Conservation (phyloP, 2,888 invertebrate genomes). For the Acanthopleura granulata region DNA sequence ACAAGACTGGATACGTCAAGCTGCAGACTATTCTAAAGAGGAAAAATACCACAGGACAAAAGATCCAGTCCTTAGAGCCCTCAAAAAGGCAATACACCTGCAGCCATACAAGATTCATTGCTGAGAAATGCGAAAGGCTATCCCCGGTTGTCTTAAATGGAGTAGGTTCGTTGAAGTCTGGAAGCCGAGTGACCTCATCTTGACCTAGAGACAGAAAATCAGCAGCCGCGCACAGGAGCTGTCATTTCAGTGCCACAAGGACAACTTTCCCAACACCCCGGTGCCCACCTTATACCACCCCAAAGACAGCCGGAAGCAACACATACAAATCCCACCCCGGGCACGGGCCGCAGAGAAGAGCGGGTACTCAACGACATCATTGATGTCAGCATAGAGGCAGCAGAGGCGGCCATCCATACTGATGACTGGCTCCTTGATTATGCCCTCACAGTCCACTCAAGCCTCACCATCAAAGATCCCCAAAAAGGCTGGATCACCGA, state of each 20-base stretch:
- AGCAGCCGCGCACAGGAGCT: neutral
- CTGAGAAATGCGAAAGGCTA: conserved; percentile 11
- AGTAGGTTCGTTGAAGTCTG: too few relatives aligned
- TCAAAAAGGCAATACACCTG: conserved; percentile 7
- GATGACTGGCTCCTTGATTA: too few relatives aligned
- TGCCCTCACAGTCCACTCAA: too few relatives aligned
- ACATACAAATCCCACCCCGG: neutral
- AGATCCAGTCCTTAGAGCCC: neutral
- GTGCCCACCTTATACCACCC: conserved; percentile 16
- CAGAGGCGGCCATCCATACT: too few relatives aligned
- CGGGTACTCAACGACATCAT: neutral
- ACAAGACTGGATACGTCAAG: conserved; percentile 19
- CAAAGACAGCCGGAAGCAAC: conserved; percentile 12
- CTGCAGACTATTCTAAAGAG: conserved; percentile 20
- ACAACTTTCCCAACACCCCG: neutral
- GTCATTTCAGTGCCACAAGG: neutral
- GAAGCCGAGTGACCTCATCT: neutral
- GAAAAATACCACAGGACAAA: neutral
- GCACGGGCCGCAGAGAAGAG: neutral
- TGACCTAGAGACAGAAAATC: too few relatives aligned
- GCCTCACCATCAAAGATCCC: too few relatives aligned
- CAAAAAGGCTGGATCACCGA: too few relatives aligned
- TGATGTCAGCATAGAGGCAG: neutral
- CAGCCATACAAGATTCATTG: conserved; percentile 14
- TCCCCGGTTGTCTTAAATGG: conserved; percentile 8